These are phyloP conservation scores for Penaeus vannamei DNA, from an alignment of 1,140 invertebrate species.

Conservation along the genomic window DNA sequence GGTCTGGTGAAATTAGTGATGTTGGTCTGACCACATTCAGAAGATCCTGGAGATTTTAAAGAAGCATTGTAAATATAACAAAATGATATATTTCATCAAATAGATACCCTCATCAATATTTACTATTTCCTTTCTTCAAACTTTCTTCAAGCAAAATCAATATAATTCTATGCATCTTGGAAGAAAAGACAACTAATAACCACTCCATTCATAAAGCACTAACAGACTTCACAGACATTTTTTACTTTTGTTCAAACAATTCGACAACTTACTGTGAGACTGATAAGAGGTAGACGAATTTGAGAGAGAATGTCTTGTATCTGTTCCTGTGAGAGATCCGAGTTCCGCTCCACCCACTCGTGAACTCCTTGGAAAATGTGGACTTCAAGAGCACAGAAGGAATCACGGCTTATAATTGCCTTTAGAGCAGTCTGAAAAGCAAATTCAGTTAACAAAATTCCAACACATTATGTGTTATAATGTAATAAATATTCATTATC, in stretches of 20 bases:
- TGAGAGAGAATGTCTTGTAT: conserved; percentile 70
- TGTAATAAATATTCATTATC: no score
- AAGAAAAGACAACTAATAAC: no score
- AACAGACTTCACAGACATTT: not conserved
- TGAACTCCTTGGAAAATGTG: conserved; percentile 93
- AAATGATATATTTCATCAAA: no score
- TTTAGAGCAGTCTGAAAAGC: conserved; percentile 79
- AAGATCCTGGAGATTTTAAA: conserved; percentile 80
- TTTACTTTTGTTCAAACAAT: not conserved
- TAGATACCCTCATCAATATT: no score
- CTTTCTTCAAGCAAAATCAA: no score
- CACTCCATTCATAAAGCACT: no score
- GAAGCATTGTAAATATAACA: no score
- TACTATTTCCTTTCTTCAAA: no score
- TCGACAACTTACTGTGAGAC: conserved; percentile 64
- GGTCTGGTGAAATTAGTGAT: conserved; percentile 87
- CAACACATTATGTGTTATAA: no score
- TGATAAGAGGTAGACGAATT: conserved; percentile 91
- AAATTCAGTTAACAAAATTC: no score
- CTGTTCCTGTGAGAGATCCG: conserved; percentile 75
- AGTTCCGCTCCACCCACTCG: conserved; percentile 87
- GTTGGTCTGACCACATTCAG: conserved; percentile 89
- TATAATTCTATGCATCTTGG: no score
- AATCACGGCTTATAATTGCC: conserved; percentile 87
- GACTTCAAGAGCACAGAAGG: conserved; percentile 95